phyloP scores from a whole-genome alignment of 2,113 vertebrate genomes.

The Synchiropus splendidus region DNA sequence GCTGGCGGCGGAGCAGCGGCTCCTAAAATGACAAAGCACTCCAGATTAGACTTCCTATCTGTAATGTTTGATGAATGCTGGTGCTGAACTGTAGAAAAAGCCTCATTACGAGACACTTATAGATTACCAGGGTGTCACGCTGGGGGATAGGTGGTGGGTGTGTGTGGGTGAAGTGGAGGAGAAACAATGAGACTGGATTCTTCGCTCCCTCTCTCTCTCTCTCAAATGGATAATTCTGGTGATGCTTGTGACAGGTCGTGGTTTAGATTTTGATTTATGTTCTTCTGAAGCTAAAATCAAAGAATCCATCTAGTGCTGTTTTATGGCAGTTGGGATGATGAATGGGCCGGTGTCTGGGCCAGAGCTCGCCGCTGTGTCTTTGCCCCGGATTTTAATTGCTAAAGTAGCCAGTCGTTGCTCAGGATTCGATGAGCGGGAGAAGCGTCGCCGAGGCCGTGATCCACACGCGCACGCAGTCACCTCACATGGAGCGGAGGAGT shows the following conservation, averaged over 20 bases:
- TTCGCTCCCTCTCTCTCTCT: constrained; percentile 59
- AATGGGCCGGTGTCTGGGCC: constrained; percentile 98
- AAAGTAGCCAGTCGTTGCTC: constrained; percentile 97
- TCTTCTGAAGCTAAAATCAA: constrained; percentile 99
- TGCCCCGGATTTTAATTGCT: constrained; percentile 99
- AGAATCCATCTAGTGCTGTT: constrained; percentile 99
- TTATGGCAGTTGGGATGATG: constrained; percentile 99
- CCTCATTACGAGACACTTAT: constrained; percentile 62
- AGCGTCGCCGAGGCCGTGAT: no score
- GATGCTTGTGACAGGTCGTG: constrained; percentile 95
- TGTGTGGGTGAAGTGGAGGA: constrained; percentile 40
- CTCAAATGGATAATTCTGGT: constrained; percentile 99
- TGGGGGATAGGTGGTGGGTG: constrained; percentile 43
- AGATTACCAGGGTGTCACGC: constrained; percentile 56
- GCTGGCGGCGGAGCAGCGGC: no score
- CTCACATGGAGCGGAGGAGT: no score
- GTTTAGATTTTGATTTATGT: constrained; percentile 99
- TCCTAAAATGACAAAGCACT: constrained; percentile 22
- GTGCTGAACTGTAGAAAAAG: constrained; percentile 53
- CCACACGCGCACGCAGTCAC: no score
- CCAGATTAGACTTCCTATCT: constrained; percentile 26
- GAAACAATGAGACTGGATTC: constrained; percentile 52
- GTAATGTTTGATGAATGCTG: constrained; percentile 48
- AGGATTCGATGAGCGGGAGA: no score
- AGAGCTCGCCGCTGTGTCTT: constrained; percentile 99